Conservation (phyloP, 1,140 invertebrate species). For the Heliconius melpomene region DNA sequence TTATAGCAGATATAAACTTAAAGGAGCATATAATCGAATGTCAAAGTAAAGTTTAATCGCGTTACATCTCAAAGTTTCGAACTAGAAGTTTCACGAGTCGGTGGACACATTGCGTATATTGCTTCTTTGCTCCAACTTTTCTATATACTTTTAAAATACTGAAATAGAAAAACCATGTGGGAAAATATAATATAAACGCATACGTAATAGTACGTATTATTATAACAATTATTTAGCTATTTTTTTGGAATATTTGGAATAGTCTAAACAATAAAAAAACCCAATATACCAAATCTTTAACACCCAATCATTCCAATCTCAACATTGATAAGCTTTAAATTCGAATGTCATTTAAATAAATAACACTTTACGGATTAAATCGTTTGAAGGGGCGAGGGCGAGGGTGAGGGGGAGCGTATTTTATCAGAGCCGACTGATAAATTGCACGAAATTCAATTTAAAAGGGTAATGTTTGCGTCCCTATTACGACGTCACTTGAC, state of each 20-base stretch:
- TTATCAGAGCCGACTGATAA: constrained; percentile 71
- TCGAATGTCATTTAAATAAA: constrained; percentile 39
- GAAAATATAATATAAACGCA: neutral
- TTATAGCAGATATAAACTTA: constrained; percentile 13
- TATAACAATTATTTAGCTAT: no score
- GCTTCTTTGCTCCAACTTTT: constrained; percentile 23
- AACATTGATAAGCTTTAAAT: constrained; percentile 30
- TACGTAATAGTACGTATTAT: no score
- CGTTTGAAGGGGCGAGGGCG: constrained; percentile 48
- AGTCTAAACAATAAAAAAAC: neutral
- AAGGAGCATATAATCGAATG: constrained; percentile 31
- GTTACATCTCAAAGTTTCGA: constrained; percentile 27
- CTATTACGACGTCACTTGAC: constrained; percentile 71
- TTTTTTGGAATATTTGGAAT: neutral
- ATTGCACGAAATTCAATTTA: constrained; percentile 78
- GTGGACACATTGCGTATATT: constrained; percentile 36
- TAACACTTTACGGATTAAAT: constrained; percentile 60
- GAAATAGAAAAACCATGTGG: neutral
- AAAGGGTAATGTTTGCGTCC: constrained; percentile 78
- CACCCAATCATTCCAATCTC: constrained; percentile 18
- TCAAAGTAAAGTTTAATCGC: constrained; percentile 40
- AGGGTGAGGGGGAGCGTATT: constrained; percentile 51
- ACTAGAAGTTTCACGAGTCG: constrained; percentile 29
- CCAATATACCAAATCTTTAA: neutral
- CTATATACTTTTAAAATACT: constrained; percentile 16